A percentile compares a stretch with the other conserved stretches of the same genome.
These are phyloP conservation scores for Cephalopachus bancanus DNA, from an alignment of 2,797 vertebrate species.

Conservation along the genomic window DNA sequence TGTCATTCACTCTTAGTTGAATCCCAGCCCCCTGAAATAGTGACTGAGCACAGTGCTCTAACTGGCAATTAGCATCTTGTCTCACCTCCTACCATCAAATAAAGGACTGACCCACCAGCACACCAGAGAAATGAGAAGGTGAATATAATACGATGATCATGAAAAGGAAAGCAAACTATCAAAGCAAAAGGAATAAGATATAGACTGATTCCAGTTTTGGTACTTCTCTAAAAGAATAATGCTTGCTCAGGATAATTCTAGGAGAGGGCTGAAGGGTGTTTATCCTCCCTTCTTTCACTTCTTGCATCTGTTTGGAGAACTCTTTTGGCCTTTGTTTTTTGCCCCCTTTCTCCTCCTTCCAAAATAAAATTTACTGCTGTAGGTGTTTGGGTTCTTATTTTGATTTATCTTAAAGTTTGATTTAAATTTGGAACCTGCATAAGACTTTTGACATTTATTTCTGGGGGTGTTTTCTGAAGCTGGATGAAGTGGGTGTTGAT, in stretches of 20 bases:
- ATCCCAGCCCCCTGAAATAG: not conserved
- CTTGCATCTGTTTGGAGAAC: slow-evolving; percentile 19
- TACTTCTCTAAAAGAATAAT: not conserved
- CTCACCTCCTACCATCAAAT: not conserved
- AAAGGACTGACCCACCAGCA: not conserved
- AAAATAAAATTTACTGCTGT: slow-evolving; percentile 79
- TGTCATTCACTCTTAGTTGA: not conserved
- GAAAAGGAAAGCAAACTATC: slow-evolving; percentile 43
- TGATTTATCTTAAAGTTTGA: slow-evolving; percentile 84
- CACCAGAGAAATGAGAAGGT: not conserved
- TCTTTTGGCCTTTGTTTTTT: slow-evolving; percentile 63
- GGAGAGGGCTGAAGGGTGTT: not conserved
- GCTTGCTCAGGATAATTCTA: not conserved
- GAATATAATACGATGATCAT: not conserved
- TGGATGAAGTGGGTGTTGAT: slow-evolving; percentile 83
- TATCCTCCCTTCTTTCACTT: not conserved
- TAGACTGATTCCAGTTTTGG: not conserved
- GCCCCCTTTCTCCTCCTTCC: slow-evolving; percentile 66
- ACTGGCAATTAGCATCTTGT: not conserved
- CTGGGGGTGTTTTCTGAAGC: slow-evolving; percentile 85
- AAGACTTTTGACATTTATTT: slow-evolving; percentile 85
- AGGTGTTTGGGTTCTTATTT: slow-evolving; percentile 84
- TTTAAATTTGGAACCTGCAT: slow-evolving; percentile 86
- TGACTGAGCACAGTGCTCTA: not conserved
- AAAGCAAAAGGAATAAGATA: slow-evolving; percentile 7